phyloP scores from a whole-genome alignment of 2,888 invertebrate species.

The Entomobrya multifasciata region DNA sequence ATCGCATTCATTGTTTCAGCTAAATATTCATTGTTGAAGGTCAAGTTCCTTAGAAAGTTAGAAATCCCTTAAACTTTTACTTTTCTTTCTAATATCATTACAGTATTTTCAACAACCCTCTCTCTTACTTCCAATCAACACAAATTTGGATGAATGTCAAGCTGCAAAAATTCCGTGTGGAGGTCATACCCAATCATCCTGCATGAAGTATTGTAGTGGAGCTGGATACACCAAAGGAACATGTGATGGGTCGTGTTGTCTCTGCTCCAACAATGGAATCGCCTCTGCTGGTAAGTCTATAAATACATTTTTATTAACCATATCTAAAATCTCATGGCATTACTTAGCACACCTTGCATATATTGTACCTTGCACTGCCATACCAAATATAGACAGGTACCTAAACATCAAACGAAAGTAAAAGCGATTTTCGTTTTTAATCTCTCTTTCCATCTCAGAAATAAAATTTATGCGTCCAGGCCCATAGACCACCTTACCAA shows the following conservation, averaged over 20 bases:
- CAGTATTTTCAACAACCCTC: not conserved
- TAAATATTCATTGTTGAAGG: too few species aligned
- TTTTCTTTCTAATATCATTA: too few species aligned
- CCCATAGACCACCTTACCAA: too few species aligned
- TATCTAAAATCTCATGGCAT: too few species aligned
- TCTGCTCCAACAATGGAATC: slow-evolving; percentile 51
- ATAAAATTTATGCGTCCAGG: not conserved
- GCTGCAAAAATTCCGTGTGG: slow-evolving; percentile 55
- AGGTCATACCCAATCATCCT: slow-evolving; percentile 53
- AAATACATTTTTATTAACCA: not conserved
- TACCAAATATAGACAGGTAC: not conserved
- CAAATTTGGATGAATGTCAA: slow-evolving; percentile 41
- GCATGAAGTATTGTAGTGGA: slow-evolving; percentile 35
- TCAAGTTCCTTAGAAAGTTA: too few species aligned
- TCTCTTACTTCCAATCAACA: not conserved
- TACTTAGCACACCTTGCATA: too few species aligned
- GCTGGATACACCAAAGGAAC: slow-evolving; percentile 40
- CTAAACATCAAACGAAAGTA: not conserved
- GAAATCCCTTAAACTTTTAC: too few species aligned
- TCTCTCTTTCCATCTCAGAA: not conserved
- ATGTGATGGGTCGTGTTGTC: slow-evolving; percentile 62
- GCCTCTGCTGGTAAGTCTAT: slow-evolving; percentile 17
- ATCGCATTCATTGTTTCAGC: too few species aligned
- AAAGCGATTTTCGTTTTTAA: not conserved
- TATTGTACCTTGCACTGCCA: not conserved